Evolutionary conservation across 92 coral and sea anemone genomes (phyloP).

Genomic region (Porites evermanni): DNA sequence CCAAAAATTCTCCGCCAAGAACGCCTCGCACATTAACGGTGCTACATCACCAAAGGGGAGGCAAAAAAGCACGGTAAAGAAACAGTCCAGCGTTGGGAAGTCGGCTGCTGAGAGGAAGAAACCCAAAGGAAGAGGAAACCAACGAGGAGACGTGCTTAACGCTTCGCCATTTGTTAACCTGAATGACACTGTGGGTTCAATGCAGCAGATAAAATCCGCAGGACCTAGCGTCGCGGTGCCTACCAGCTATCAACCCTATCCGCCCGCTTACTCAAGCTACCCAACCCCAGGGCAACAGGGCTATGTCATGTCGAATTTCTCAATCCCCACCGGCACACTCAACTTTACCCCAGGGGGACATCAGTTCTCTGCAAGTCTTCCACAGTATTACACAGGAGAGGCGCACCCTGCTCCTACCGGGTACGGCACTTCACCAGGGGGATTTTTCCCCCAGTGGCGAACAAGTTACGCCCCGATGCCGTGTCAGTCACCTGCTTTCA

Average conservation of each 20-base stretch:
- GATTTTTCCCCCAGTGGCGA: conserved; percentile 70
- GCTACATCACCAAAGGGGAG: conserved; percentile 19
- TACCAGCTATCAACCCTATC: conserved; percentile 15
- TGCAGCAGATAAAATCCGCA: conserved; percentile 64
- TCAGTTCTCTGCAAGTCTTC: conserved; percentile 47
- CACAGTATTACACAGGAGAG: conserved; percentile 37
- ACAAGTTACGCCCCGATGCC: conserved; percentile 72
- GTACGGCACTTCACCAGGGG: conserved; percentile 29
- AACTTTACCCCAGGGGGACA: conserved; percentile 66
- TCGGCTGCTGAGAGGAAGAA: conserved; percentile 69
- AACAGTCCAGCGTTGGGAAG: conserved; percentile 35
- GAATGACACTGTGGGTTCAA: conserved; percentile 62
- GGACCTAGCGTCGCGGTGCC: conserved; percentile 23
- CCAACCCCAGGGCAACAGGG: conserved; percentile 42
- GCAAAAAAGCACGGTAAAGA: conserved; percentile 37
- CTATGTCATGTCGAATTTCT: conserved; percentile 39
- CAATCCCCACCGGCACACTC: conserved; percentile 53
- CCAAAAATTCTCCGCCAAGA: conserved; percentile 16
- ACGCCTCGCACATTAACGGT: conserved; percentile 19
- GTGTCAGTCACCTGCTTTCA: conserved; percentile 54
- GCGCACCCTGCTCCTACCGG: conserved; percentile 14
- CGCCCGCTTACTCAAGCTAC: conserved; percentile 27
- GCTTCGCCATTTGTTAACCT: conserved; percentile 69
- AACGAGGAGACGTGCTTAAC: conserved; percentile 2
- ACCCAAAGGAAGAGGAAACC: conserved; percentile 29